Evolutionary conservation across 2,797 vertebrate species (phyloP), one percentile per base, ranked within the genome.

Genomic region (Muraenolepis orangiensis): DNA sequence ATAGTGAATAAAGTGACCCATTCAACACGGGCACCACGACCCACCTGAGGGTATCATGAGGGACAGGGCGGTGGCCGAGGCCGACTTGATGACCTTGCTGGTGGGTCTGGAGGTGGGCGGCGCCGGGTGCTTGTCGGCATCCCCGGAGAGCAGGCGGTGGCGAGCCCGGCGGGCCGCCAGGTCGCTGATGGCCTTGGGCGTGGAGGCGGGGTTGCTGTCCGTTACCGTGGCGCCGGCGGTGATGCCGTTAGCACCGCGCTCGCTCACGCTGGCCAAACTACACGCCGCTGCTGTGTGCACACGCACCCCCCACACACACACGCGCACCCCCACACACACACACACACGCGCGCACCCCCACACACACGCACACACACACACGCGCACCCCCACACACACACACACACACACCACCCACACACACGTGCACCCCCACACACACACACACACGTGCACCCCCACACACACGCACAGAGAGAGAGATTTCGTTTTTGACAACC

Each of bases 61-160:
- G 0, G 98, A 98, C 82, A 99, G 94, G 12, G 97, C 93, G 32
- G 96, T 98, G 77, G 97, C 96, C 0, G 98, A 99, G 40, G 98
- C 97, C 0, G 98, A 99, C 91, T 98, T 99, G 94, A 98, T 98
- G 91, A 99, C 97, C 93, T 99, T 99, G 93, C 94, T 97, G 87
- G 97, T 91, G 30, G 96, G 95, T 42, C 95, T 93, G 42, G 96
- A 87, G 42, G 70, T 79, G 0, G 93, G 92, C 12, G 94, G 79
- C 0, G 74, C 3, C 1, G 91, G 72, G 69, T 94, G 96, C 86
- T 98, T 98, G 83, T 99, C 97, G 0, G 84, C 18, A 74, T 99
- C 97, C 64, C 96, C 97, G 0, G 96, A 98, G 69, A 99, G 94
- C 78, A 98, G 93, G 73, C 97, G 93, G 78, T 99, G 97, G n/a